A percentile compares a stretch with the other conserved stretches of the same genome.
Evolutionary conservation across 1,140 invertebrate species (phyloP).

Genomic region (Idris sp.): DNA sequence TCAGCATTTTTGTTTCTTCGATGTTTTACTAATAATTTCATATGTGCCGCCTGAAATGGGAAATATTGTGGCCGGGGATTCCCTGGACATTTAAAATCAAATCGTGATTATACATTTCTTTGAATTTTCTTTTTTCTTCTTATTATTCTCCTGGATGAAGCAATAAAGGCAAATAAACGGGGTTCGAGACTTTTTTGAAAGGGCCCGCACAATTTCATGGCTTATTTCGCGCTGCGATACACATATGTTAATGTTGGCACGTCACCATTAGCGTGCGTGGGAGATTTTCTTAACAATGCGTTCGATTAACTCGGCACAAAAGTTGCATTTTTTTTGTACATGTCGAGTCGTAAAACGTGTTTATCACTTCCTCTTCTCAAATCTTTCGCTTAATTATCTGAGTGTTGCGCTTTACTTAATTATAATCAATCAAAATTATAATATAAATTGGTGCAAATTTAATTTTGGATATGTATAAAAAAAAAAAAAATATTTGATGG

Average conservation of each 20-base stretch:
- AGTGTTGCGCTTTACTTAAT: constrained; percentile 2
- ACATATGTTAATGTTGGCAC: constrained; percentile 38
- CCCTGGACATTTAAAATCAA: too few relatives aligned
- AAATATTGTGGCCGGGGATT: too few relatives aligned
- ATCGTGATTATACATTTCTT: too few relatives aligned
- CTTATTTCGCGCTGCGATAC: constrained; percentile 59
- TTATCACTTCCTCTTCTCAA: constrained; percentile 38
- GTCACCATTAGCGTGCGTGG: constrained; percentile 57
- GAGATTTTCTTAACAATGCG: constrained; percentile 62
- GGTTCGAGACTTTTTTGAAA: constrained; percentile 35
- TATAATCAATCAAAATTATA: too few relatives aligned
- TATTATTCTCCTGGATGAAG: too few relatives aligned
- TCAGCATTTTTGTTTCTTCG: too few relatives aligned
- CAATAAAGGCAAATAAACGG: constrained; percentile 38
- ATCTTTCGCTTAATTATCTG: not conserved
- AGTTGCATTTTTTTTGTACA: constrained; percentile 23
- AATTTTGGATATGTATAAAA: too few relatives aligned
- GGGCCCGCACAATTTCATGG: constrained; percentile 65
- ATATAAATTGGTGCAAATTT: too few relatives aligned
- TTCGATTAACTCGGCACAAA: constrained; percentile 60
- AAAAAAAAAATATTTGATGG: too few relatives aligned
- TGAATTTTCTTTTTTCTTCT: too few relatives aligned
- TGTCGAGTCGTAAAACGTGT: constrained; percentile 40
- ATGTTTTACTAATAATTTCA: too few relatives aligned
- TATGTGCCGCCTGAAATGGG: too few relatives aligned